Percentiles rank a stretch among this genome's conserved stretches.
phyloP scores from a whole-genome alignment of 2,113 vertebrate genomes.

The Bettongia penicillata region DNA sequence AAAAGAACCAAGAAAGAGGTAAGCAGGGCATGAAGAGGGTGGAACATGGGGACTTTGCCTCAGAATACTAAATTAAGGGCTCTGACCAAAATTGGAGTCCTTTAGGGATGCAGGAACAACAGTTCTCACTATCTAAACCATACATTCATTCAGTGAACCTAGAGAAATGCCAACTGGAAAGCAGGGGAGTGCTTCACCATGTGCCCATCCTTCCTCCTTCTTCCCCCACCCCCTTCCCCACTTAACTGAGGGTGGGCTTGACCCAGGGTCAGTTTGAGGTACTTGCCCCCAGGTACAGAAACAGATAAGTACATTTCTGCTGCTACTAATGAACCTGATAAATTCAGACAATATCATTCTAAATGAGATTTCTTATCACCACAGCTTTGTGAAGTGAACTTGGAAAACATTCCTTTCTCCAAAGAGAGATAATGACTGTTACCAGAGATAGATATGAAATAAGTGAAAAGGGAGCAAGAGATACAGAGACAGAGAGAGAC shows the following conservation, averaged over 20 bases:
- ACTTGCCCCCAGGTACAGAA: neutral
- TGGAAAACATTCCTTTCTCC: too few relatives aligned
- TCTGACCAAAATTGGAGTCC: neutral
- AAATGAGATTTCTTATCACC: too few relatives aligned
- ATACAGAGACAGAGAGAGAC: too few relatives aligned
- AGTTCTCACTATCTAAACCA: neutral
- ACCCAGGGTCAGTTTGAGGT: neutral
- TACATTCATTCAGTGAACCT: neutral
- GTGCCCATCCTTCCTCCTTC: neutral
- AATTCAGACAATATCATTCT: too few relatives aligned
- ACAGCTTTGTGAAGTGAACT: too few relatives aligned
- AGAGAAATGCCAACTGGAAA: neutral
- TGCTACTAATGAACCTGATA: too few relatives aligned
- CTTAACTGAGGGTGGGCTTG: neutral
- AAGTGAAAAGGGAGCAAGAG: too few relatives aligned
- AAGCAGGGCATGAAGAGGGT: neutral
- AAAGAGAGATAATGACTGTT: too few relatives aligned
- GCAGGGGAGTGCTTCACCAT: neutral
- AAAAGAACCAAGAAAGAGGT: neutral
- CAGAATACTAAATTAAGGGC: neutral
- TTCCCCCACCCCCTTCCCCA: neutral
- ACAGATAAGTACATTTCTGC: neutral
- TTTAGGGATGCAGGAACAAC: neutral
- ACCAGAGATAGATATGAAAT: too few relatives aligned
- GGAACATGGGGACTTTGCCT: neutral